These are phyloP conservation scores for Zosterops hypoxanthus DNA, from an alignment of 2,113 vertebrate species.

Conservation along the genomic window DNA sequence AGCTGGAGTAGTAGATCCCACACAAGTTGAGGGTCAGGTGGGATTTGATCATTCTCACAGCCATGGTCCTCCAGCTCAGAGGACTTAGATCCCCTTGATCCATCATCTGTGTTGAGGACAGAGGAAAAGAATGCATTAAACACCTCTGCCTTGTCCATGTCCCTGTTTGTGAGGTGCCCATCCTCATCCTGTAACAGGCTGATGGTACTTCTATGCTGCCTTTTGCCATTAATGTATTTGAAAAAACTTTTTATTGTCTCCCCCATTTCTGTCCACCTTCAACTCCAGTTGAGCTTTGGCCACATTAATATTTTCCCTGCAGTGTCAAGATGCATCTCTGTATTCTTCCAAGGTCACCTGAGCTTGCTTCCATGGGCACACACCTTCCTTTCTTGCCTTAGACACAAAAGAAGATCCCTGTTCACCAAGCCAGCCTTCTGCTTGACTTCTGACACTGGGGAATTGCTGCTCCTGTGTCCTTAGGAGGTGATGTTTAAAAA, in stretches of 20 bases:
- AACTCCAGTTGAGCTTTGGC: not conserved
- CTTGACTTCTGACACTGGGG: not conserved
- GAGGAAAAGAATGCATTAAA: not conserved
- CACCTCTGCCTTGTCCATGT: not conserved
- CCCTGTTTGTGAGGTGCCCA: not conserved
- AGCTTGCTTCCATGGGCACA: not conserved
- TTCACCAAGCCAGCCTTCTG: not conserved
- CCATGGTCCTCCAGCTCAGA: not conserved
- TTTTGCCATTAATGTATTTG: not conserved
- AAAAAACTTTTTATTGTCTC: not conserved
- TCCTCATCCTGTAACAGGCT: not conserved
- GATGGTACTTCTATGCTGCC: not conserved
- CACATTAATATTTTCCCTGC: fast-evolving
- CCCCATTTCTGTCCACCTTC: not conserved
- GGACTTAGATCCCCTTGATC: not conserved
- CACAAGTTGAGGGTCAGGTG: not conserved
- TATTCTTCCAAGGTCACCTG: not conserved
- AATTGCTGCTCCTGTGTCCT: not conserved
- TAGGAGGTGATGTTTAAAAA: not conserved
- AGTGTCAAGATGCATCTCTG: not conserved
- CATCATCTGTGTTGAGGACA: not conserved
- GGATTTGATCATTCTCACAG: not conserved
- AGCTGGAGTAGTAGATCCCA: not conserved
- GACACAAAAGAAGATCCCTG: not conserved
- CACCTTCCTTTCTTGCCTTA: not conserved